Evolutionary conservation across 2,113 vertebrate species (phyloP).

Genomic region (Psittacula cyanocephala): DNA sequence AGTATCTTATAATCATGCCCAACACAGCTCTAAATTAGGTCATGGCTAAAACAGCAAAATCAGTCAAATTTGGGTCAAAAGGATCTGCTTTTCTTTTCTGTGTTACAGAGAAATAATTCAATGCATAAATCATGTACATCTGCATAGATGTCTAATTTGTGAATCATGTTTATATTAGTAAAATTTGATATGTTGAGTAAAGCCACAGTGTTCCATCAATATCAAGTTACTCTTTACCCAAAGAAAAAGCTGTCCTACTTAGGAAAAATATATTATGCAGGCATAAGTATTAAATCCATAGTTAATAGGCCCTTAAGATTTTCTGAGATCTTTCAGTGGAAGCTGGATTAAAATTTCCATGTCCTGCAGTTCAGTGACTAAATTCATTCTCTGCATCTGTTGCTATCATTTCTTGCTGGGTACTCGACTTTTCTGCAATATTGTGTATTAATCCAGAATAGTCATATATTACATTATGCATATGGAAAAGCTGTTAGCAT

Average conservation of each 20-base stretch:
- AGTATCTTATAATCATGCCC: slow-evolving; percentile 26
- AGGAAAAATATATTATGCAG: background rate
- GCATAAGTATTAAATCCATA: slow-evolving; percentile 31
- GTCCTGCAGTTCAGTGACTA: background rate
- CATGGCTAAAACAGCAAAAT: slow-evolving; percentile 45
- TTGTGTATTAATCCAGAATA: background rate
- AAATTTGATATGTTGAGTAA: slow-evolving; percentile 34
- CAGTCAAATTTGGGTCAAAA: slow-evolving; percentile 36
- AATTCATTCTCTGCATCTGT: slow-evolving; percentile 19
- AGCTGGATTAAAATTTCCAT: slow-evolving; percentile 26
- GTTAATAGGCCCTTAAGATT: slow-evolving; percentile 42
- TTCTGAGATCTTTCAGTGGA: slow-evolving; percentile 13
- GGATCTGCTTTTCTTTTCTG: background rate
- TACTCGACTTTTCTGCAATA: background rate
- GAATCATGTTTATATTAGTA: slow-evolving; percentile 8
- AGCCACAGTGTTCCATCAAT: background rate
- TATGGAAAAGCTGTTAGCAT: background rate
- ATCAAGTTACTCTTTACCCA: background rate
- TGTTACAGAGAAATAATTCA: slow-evolving; percentile 2
- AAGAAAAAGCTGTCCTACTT: slow-evolving; percentile 22
- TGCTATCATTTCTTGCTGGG: background rate
- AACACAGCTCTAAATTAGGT: slow-evolving; percentile 50
- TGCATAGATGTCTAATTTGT: slow-evolving; percentile 6
- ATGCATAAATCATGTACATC: slow-evolving; percentile 24
- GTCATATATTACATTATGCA: background rate